These are phyloP conservation scores for Crocallis elinguaria DNA, from an alignment of 2,888 invertebrate genomes.

Conservation along the genomic window DNA sequence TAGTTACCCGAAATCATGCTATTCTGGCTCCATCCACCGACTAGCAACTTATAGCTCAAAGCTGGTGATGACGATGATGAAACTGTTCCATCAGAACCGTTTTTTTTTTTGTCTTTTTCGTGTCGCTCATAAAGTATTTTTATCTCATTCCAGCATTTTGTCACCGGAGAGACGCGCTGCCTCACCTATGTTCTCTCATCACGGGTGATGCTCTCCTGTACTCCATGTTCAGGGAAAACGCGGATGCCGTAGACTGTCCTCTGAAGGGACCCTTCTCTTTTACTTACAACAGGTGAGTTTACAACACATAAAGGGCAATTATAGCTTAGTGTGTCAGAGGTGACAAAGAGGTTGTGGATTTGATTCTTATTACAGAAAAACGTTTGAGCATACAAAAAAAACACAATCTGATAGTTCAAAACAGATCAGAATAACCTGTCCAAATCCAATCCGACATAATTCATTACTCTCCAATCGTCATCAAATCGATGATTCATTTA, in stretches of 20 bases:
- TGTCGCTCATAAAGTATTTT: background rate
- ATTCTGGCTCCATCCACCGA: too few species aligned
- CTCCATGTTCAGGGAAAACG: slow-evolving; percentile 95
- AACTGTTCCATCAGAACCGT: background rate
- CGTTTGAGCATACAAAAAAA: too few species aligned
- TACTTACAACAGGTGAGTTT: slow-evolving; percentile 90
- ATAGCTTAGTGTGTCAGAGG: too few species aligned
- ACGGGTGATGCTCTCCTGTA: slow-evolving; percentile 95
- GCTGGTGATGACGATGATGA: background rate
- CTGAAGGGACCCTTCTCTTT: slow-evolving; percentile 94
- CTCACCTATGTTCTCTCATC: slow-evolving; percentile 93
- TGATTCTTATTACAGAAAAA: too few species aligned
- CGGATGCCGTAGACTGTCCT: slow-evolving; percentile 95
- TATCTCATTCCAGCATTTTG: slow-evolving; percentile 87
- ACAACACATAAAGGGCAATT: too few species aligned
- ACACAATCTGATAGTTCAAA: too few species aligned
- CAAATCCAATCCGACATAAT: slow-evolving; percentile 1
- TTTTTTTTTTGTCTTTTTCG: background rate
- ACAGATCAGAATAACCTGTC: background rate
- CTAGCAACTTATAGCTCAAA: too few species aligned
- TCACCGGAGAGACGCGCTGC: slow-evolving; percentile 89
- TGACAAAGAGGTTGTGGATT: too few species aligned
- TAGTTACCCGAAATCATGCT: background rate
- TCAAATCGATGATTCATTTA: slow-evolving; percentile 14
- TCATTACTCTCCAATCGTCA: slow-evolving; percentile 2